Conservation (phyloP, 2,888 invertebrate genomes). For the Drymonia ruficornis region DNA sequence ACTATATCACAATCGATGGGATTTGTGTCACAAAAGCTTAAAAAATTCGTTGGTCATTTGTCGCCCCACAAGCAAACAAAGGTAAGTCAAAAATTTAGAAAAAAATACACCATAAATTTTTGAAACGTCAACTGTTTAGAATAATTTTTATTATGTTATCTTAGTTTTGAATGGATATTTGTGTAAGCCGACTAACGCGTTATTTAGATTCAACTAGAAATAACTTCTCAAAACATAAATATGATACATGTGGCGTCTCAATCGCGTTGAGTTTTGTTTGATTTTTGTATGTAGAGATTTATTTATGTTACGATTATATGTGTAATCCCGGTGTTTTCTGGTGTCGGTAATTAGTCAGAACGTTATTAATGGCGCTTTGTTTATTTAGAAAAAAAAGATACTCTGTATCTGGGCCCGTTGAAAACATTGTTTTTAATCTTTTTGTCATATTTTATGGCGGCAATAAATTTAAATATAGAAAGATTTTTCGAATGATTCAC, state of each 20-base stretch:
- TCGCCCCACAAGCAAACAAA: constrained; percentile 15
- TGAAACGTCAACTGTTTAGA: constrained; percentile 48
- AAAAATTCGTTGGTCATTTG: constrained; percentile 7
- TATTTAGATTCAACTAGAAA: constrained; percentile 71
- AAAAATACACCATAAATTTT: constrained; percentile 33
- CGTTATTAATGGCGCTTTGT: constrained; percentile 51
- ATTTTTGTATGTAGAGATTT: constrained; percentile 55
- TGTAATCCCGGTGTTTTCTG: constrained; percentile 47
- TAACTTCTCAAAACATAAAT: constrained; percentile 76
- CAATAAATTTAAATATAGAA: constrained; percentile 31
- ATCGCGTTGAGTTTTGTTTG: constrained; percentile 53
- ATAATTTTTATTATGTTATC: constrained; percentile 72
- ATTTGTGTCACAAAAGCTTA: neutral
- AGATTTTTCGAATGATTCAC: constrained; percentile 16
- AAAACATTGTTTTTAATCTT: constrained; percentile 29
- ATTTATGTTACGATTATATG: constrained; percentile 58
- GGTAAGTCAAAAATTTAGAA: constrained; percentile 24
- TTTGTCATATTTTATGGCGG: constrained; percentile 38
- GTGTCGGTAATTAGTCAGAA: constrained; percentile 56
- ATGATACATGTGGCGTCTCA: constrained; percentile 77
- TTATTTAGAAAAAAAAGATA: constrained; percentile 41
- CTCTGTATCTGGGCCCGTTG: constrained; percentile 22
- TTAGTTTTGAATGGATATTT: constrained; percentile 68
- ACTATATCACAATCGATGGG: too few relatives aligned
- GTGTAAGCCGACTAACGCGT: constrained; percentile 58